Evolutionary conservation across 2,888 invertebrate species (phyloP).

Genomic region (Apamea monoglypha): DNA sequence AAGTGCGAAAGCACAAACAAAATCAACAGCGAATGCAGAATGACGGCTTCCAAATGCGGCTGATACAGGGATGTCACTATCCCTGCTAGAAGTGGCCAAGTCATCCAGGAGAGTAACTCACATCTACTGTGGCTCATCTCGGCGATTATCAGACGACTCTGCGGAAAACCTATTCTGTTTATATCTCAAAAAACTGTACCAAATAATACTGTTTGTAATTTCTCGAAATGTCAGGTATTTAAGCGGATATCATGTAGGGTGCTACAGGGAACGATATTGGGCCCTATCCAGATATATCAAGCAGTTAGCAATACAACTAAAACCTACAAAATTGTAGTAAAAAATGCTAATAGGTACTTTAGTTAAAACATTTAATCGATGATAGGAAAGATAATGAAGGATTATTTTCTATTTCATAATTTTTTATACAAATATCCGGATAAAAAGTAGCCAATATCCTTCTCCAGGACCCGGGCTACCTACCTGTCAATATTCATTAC

Average conservation of each 20-base stretch:
- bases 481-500: not conserved
- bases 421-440: not conserved
- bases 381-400: not conserved
- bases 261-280: slow-evolving; percentile 20
- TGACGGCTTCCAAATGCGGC: slow-evolving; percentile 91
- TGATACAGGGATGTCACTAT: slow-evolving; percentile 88
- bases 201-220: no score
- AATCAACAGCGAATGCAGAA: slow-evolving; percentile 93
- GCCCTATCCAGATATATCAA: slow-evolving; percentile 1
- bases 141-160: slow-evolving; percentile 98
- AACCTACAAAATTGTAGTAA: no score
- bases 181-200: not conserved
- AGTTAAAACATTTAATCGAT: not conserved
- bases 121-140: slow-evolving; percentile 98
- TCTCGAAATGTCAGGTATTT: not conserved
- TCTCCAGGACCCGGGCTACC: not conserved
- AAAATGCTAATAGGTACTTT: not conserved
- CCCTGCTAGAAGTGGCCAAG: slow-evolving; percentile 92
- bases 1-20: slow-evolving; percentile 94
- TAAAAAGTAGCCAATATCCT: not conserved
- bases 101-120: slow-evolving; percentile 94
- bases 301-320: not conserved
- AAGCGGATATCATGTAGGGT: not conserved
- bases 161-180: slow-evolving; percentile 62
- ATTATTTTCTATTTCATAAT: not conserved